Percentiles rank a stretch among this genome's conserved stretches.
These are phyloP conservation scores for Tenthredo livida DNA, from an alignment of 2,888 invertebrate species.

Conservation along the genomic window DNA sequence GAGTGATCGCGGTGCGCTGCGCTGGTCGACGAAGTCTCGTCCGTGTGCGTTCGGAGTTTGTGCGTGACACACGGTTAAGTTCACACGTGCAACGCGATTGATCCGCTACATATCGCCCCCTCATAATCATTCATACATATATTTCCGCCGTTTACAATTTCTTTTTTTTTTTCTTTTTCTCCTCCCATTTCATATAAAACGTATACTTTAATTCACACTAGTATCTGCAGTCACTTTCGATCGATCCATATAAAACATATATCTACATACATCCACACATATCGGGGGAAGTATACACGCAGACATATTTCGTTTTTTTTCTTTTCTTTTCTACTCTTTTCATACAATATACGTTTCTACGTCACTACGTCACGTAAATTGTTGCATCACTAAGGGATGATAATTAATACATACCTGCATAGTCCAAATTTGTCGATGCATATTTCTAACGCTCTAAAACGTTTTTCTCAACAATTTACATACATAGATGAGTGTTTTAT, in stretches of 20 bases:
- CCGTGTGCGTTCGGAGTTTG: constrained; percentile 23
- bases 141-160: constrained; percentile 55
- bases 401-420: not conserved
- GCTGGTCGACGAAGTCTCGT: constrained; percentile 30
- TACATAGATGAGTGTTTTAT: not conserved
- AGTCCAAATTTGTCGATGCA: not conserved
- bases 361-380: not conserved
- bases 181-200: not conserved
- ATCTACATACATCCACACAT: not conserved
- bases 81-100: constrained; percentile 49
- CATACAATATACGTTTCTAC: not conserved
- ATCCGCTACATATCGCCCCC: constrained; percentile 16
- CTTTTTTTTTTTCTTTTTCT: constrained; percentile 27
- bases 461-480: not conserved
- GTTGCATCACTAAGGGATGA: not conserved
- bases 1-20: constrained; percentile 53
- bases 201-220: not conserved
- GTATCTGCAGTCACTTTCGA: not conserved
- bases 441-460: not conserved
- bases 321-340: not conserved
- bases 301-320: not conserved
- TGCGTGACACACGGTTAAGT: constrained; percentile 39
- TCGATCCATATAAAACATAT: not conserved
- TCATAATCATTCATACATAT: constrained; percentile 56
- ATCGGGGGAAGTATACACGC: not conserved